phyloP scores from a whole-genome alignment of 1,140 invertebrate species.

The Centruroides vittatus region DNA sequence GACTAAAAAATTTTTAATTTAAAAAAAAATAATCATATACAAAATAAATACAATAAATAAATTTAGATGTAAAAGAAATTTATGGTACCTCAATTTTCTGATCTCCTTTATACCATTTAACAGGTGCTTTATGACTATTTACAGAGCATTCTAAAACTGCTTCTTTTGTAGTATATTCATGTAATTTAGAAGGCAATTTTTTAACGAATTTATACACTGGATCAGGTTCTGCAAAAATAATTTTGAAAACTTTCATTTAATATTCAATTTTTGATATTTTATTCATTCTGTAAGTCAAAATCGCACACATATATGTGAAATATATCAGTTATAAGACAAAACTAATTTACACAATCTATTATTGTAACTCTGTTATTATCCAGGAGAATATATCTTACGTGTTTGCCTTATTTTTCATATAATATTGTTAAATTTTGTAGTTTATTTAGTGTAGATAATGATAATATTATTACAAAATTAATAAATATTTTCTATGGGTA shows the following conservation, averaged over 20 bases:
- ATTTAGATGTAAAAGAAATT: background rate
- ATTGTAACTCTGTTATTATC: no score
- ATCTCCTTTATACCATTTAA: slow-evolving; percentile 78
- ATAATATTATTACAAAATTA: no score
- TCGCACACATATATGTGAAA: no score
- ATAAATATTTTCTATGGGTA: no score
- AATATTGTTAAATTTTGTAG: no score
- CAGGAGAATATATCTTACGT: no score
- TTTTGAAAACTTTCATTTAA: background rate
- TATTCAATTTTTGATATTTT: no score
- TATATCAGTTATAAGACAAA: no score
- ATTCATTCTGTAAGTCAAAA: no score
- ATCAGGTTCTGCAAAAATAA: slow-evolving; percentile 53
- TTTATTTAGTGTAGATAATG: no score
- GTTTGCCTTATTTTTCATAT: no score
- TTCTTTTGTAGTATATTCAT: slow-evolving; percentile 81
- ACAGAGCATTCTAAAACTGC: slow-evolving; percentile 82
- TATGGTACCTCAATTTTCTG: slow-evolving; percentile 10
- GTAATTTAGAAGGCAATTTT: slow-evolving; percentile 68
- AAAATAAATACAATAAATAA: background rate
- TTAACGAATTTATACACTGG: slow-evolving; percentile 89
- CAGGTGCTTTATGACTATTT: slow-evolving; percentile 80
- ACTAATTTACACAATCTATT: no score
- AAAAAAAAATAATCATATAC: background rate
- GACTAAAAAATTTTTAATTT: slow-evolving; percentile 36